A percentile compares a stretch with the other conserved stretches of the same genome.
Conservation (phyloP, 2,113 vertebrate species). For the Naja naja region DNA sequence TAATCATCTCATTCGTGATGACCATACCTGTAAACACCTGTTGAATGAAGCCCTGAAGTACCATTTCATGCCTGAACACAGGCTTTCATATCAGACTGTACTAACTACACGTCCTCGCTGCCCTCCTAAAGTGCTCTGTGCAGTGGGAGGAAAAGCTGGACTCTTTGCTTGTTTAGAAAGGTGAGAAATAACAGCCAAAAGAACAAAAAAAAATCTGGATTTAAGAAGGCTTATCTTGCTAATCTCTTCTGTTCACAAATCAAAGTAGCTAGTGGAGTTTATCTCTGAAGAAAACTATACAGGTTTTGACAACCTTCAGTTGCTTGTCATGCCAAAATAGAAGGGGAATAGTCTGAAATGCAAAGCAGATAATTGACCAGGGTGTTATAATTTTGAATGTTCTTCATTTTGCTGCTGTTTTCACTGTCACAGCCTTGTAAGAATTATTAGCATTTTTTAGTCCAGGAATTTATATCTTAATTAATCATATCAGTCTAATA, state of each 20-base stretch:
- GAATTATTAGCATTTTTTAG: neutral
- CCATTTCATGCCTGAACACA: conserved; percentile 98
- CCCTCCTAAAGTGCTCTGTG: conserved; percentile 93
- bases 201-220: too few species aligned
- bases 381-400: too few species aligned
- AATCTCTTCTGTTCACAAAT: neutral
- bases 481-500: neutral
- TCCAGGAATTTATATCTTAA: neutral
- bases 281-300: neutral
- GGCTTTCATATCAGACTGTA: conserved; percentile 93
- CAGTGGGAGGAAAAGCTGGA: conserved; percentile 94
- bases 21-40: conserved; percentile 94
- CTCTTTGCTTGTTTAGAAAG: conserved; percentile 95
- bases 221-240: neutral
- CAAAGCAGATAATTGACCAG: neutral
- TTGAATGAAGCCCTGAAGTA: conserved; percentile 98
- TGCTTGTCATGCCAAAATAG: too few species aligned
- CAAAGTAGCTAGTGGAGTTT: neutral
- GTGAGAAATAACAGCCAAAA: conserved; percentile 62
- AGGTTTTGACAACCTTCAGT: neutral
- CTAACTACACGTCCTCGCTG: conserved; percentile 89
- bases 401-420: neutral
- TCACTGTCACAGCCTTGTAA: neutral
- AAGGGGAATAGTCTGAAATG: neutral
- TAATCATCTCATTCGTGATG: conserved; percentile 96